Conservation (phyloP, 2,888 invertebrate genomes). For the Metallyticus violacea region DNA sequence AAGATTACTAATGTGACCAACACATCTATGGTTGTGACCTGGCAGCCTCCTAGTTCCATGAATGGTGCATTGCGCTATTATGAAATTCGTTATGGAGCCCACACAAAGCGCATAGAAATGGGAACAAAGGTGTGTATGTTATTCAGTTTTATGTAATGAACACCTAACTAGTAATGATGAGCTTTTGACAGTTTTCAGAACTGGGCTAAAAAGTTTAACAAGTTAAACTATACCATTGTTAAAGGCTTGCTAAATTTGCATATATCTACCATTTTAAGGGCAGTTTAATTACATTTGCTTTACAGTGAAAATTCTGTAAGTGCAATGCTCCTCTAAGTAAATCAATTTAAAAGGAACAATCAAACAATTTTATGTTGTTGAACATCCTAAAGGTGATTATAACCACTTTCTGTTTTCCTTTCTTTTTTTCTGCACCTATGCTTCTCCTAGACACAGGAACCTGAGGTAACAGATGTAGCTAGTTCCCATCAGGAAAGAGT, state of each 20-base stretch:
- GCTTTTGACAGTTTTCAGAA: no score
- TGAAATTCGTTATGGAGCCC: conserved; percentile 52
- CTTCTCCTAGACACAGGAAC: neutral
- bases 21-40: conserved; percentile 60
- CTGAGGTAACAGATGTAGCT: neutral
- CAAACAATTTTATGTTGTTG: neutral
- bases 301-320: no score
- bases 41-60: conserved; percentile 65
- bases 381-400: neutral
- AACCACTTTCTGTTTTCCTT: neutral
- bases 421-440: neutral
- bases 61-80: conserved; percentile 75
- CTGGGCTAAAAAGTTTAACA: no score
- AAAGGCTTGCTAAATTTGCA: no score
- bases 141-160: neutral
- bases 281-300: no score
- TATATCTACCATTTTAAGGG: no score
- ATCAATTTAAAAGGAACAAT: neutral
- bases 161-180: neutral
- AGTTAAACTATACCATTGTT: no score
- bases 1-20: conserved; percentile 58
- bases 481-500: neutral
- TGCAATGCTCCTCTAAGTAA: neutral
- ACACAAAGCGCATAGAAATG: conserved; percentile 29
- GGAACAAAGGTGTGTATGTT: neutral